These are phyloP conservation scores for Ivindomyrus marchei DNA, from an alignment of 2,113 vertebrate genomes.

Conservation along the genomic window DNA sequence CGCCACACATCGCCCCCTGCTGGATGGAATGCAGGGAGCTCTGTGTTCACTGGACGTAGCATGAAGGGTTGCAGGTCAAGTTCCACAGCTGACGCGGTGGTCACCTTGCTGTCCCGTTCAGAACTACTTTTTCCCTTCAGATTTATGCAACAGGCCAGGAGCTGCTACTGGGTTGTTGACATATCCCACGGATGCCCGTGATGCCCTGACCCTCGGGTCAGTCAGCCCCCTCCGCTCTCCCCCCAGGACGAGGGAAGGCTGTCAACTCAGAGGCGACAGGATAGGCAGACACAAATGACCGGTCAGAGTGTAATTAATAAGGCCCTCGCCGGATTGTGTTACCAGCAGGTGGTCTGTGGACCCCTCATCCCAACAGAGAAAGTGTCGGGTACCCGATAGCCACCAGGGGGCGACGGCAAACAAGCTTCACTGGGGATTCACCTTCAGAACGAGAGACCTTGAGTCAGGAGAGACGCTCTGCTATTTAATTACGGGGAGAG, in stretches of 20 bases:
- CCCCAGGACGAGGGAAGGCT: neutral
- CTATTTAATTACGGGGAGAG: neutral
- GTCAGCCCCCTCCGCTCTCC: neutral
- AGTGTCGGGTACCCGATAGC: neutral
- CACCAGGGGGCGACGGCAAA: neutral
- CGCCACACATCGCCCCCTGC: neutral
- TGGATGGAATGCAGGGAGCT: neutral
- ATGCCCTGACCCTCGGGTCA: neutral
- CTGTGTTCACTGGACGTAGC: neutral
- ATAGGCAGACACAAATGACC: neutral
- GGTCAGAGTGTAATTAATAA: neutral
- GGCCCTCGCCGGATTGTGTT: neutral
- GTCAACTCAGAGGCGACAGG: neutral
- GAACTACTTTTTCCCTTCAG: neutral
- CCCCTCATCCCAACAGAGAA: neutral
- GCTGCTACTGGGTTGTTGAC: neutral
- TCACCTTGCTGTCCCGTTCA: neutral
- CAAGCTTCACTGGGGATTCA: neutral
- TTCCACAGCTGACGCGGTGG: neutral
- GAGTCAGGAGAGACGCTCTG: neutral
- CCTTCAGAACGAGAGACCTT: neutral
- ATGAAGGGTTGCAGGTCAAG: neutral
- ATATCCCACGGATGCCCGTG: neutral
- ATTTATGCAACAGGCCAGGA: neutral
- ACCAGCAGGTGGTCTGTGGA: slow-evolving; percentile 14